phyloP scores from a whole-genome alignment of 2,888 invertebrate genomes.

The Iphiclides podalirius region DNA sequence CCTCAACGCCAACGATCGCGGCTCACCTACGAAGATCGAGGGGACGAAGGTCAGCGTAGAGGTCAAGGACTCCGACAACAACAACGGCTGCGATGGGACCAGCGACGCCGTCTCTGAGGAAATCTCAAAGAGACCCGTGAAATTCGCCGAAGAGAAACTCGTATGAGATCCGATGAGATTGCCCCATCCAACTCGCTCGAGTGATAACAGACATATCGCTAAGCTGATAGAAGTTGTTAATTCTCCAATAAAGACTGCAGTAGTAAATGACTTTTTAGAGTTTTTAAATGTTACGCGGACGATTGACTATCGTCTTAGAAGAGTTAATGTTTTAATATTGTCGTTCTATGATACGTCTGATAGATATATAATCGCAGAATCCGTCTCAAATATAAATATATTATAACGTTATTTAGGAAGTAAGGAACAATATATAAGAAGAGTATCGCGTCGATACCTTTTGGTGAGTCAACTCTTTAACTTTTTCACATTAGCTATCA shows the following conservation, averaged over 20 bases:
- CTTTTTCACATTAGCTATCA: too few species aligned
- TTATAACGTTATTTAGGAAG: constrained; percentile 1
- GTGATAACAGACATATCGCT: constrained; percentile 54
- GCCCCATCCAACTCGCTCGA: too few species aligned
- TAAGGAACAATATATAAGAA: constrained; percentile 9
- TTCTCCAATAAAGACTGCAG: constrained; percentile 51
- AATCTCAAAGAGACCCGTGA: constrained; percentile 54
- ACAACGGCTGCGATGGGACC: constrained; percentile 46
- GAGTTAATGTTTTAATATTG: neutral
- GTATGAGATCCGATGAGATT: constrained; percentile 52
- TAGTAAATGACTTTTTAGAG: constrained; percentile 11
- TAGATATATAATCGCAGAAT: constrained; percentile 33
- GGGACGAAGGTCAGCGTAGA: constrained; percentile 34
- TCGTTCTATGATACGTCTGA: neutral
- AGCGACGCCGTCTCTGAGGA: constrained; percentile 43
- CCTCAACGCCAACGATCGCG: constrained; percentile 51
- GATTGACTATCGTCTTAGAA: neutral
- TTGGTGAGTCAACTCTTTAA: constrained; percentile 31
- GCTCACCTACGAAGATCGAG: constrained; percentile 31
- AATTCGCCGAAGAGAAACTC: constrained; percentile 72
- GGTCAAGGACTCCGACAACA: constrained; percentile 55
- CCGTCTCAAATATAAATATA: constrained; percentile 44
- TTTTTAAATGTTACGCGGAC: neutral
- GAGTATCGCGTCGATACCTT: constrained; percentile 11
- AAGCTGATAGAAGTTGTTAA: constrained; percentile 52